Base-by-base conservation (phyloP, 2,888 invertebrate species). In the Cheilosia vulpina region DNA sequence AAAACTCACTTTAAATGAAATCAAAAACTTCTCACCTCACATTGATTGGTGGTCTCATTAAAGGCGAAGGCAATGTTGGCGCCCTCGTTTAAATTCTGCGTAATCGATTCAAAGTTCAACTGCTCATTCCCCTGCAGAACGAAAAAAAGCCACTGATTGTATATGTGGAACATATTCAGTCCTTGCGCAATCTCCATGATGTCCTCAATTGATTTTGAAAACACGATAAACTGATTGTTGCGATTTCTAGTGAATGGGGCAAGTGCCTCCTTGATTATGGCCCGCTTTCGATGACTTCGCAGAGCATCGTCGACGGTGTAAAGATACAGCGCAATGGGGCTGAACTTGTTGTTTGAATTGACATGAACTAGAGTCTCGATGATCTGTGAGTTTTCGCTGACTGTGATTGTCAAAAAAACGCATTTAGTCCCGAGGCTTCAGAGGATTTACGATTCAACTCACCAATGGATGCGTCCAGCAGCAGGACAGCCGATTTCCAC, bases 131-230 rank as follows among this genome's bases (percentile, higher is more conserved):
- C 94, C 76, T 96, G 95, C 0, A 95, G 93, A 65, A 97, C 93
- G 45, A 97, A 93, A 90, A 96, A 97, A n/a, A 97, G 90, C 97
- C 97, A 97, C 89, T 97, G 96, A 85, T 95, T 96, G 88, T 93
- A 93, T 0, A 96, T 95, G 88, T 95, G 94, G 0, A 96, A 94
- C 93, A 97, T 94, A 45, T 93, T 92, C 63, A 95, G 91, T 0
- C 93, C 93, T 55, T 95, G 94, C 0, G 96, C 96, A 3, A 94
- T 94, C 89, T 96, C 95, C 89, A 96, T 94, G 87, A 96, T 93
- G 0, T 94, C 93, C 15, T 94, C 93, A 65, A 90, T 88, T 17
- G 90, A 91, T 77, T 88, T 88, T 2, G 91, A 91, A 21, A 92
- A 87, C 0, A 92, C 89, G 5, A 92, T 81, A 71, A 91, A 92